These are phyloP conservation scores for Byasa hedistus DNA, from an alignment of 2,888 invertebrate genomes.

Conservation along the genomic window DNA sequence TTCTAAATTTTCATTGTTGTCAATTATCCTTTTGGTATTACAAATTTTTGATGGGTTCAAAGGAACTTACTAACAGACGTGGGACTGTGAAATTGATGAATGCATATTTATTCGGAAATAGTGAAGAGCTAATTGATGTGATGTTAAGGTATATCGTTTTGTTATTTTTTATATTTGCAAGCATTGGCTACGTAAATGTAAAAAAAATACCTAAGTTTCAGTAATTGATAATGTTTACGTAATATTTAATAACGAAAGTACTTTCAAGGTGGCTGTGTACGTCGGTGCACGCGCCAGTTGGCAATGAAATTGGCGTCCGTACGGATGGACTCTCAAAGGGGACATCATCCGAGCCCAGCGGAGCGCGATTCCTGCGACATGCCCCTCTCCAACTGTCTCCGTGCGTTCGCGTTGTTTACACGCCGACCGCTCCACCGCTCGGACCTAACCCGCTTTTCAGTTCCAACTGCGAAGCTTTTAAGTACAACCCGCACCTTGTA, in stretches of 20 bases:
- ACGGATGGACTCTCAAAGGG: conserved; percentile 62
- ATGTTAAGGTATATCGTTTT: too few relatives aligned
- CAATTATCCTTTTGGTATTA: neutral
- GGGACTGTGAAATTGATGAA: too few relatives aligned
- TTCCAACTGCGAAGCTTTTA: conserved; percentile 5
- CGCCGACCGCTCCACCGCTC: conserved; percentile 28
- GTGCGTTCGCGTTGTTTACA: conserved; percentile 43
- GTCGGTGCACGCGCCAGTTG: conserved; percentile 61
- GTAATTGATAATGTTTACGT: neutral
- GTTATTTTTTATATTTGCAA: too few relatives aligned
- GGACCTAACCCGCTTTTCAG: conserved; percentile 15
- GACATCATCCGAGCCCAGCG: conserved; percentile 65
- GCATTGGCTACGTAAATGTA: too few relatives aligned
- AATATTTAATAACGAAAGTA: conserved; percentile 25
- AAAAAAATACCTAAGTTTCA: neutral
- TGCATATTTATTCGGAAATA: too few relatives aligned
- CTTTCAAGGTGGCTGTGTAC: conserved; percentile 37
- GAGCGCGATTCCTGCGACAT: conserved; percentile 71
- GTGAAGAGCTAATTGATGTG: too few relatives aligned
- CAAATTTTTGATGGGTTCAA: neutral
- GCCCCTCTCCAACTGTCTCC: conserved; percentile 44
- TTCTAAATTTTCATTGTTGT: neutral
- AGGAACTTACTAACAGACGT: too few relatives aligned
- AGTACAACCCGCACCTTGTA: conserved; percentile 15
- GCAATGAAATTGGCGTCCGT: conserved; percentile 66